Conservation (phyloP, 2,888 invertebrate species). For the Aporophyla nigra region DNA sequence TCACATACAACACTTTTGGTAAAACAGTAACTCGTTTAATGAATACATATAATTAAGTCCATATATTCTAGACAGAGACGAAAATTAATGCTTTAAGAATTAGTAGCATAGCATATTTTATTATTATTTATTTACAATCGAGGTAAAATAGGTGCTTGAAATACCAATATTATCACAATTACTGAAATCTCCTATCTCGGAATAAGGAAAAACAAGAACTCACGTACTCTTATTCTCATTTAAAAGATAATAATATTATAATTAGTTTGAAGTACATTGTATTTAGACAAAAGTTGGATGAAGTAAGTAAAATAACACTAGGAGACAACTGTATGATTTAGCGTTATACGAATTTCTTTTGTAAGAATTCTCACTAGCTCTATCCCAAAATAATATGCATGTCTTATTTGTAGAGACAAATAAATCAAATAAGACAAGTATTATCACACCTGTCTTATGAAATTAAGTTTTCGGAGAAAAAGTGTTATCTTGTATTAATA, state of each 20-base stretch:
- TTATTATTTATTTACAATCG: constrained; percentile 33
- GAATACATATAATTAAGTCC: not conserved
- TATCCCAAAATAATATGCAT: not conserved
- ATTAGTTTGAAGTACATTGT: not conserved
- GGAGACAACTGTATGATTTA: not conserved
- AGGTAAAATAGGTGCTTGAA: constrained; percentile 20
- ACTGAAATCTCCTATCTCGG: constrained; percentile 39
- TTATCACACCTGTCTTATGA: not conserved
- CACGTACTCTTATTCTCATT: constrained; percentile 15
- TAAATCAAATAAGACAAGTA: not conserved
- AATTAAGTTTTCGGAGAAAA: not conserved
- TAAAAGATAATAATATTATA: constrained; percentile 19
- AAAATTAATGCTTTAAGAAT: not conserved
- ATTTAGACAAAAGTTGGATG: not conserved
- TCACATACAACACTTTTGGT: not conserved
- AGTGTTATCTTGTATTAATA: not conserved
- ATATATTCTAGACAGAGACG: not conserved
- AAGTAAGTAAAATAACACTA: not conserved
- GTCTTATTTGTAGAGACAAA: constrained; percentile 7
- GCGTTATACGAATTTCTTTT: not conserved
- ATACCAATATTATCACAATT: constrained; percentile 53
- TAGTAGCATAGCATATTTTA: not conserved
- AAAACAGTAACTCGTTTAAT: not conserved
- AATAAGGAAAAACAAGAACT: constrained; percentile 18
- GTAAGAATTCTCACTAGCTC: not conserved